Conservation (phyloP, 2,888 invertebrate species). For the Tribolium freemani region DNA sequence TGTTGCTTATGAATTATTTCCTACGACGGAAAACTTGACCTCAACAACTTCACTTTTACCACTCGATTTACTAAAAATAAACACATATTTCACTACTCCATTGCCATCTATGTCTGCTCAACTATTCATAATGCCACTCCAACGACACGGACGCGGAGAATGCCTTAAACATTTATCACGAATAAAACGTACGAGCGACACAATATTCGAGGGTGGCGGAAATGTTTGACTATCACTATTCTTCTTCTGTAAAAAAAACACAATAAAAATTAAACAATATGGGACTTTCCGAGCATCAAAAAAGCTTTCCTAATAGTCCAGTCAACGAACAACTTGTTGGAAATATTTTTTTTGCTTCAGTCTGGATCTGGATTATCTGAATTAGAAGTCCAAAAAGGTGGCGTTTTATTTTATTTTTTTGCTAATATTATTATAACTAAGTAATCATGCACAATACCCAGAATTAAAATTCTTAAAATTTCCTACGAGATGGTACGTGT, state of each 20-base stretch:
- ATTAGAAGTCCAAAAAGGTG: no score
- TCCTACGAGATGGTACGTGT: no score
- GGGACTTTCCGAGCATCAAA: not conserved
- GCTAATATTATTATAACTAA: no score
- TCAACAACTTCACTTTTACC: constrained; percentile 31
- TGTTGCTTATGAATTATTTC: constrained; percentile 42
- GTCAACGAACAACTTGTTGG: no score
- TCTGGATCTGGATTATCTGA: no score
- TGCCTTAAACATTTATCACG: not conserved
- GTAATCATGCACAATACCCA: no score
- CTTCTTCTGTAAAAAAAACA: not conserved
- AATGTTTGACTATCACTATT: not conserved
- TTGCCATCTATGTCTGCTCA: constrained; percentile 5
- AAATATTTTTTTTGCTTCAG: no score
- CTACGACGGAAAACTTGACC: constrained; percentile 24
- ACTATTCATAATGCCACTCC: constrained; percentile 6
- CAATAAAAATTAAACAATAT: not conserved
- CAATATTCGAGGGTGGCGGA: not conserved
- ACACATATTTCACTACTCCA: constrained; percentile 38
- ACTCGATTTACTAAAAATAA: constrained; percentile 40
- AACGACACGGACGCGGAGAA: not conserved
- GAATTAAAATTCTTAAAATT: no score
- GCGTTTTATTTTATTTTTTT: no score
- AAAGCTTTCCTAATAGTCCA: no score
- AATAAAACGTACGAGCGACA: not conserved